A percentile compares a stretch with the other conserved stretches of the same genome.
phyloP scores from a whole-genome alignment of 2,888 invertebrate genomes.

The Zeuzera pyrina region DNA sequence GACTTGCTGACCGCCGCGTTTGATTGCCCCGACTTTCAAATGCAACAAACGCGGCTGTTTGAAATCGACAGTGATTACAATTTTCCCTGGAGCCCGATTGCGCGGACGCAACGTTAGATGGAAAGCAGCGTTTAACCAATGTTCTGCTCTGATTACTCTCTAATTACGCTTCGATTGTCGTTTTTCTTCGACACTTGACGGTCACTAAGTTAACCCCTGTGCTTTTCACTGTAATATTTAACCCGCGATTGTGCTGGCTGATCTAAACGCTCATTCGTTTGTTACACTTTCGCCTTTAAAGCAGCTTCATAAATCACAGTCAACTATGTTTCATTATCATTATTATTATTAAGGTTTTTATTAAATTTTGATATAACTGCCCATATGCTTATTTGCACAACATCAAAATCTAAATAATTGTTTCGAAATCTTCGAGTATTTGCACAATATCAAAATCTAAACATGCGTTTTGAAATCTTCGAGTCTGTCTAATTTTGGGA shows the following conservation, averaged over 20 bases:
- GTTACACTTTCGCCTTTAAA: constrained; percentile 62
- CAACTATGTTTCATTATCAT: no score
- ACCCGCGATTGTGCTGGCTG: constrained; percentile 38
- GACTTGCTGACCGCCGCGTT: constrained; percentile 11
- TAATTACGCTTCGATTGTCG: constrained; percentile 58
- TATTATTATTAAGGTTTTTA: no score
- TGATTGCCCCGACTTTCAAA: constrained; percentile 46
- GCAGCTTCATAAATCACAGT: no score
- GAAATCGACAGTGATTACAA: constrained; percentile 73
- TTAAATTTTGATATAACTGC: no score
- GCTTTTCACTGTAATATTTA: constrained; percentile 58
- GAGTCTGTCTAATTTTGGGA: no score
- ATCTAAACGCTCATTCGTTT: constrained; percentile 38
- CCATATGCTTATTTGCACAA: no score
- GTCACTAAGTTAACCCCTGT: constrained; percentile 56
- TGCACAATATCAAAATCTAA: no score
- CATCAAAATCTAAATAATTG: no score
- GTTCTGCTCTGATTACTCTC: constrained; percentile 71
- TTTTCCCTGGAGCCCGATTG: constrained; percentile 65
- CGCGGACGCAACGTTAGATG: constrained; percentile 69
- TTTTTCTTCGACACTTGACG: constrained; percentile 64
- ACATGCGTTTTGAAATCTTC: no score
- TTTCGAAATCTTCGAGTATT: no score
- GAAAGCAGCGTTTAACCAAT: constrained; percentile 72
- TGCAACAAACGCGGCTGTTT: constrained; percentile 51